phyloP scores from a whole-genome alignment of 2,113 vertebrate genomes.

The Gallinago paraguaiae region DNA sequence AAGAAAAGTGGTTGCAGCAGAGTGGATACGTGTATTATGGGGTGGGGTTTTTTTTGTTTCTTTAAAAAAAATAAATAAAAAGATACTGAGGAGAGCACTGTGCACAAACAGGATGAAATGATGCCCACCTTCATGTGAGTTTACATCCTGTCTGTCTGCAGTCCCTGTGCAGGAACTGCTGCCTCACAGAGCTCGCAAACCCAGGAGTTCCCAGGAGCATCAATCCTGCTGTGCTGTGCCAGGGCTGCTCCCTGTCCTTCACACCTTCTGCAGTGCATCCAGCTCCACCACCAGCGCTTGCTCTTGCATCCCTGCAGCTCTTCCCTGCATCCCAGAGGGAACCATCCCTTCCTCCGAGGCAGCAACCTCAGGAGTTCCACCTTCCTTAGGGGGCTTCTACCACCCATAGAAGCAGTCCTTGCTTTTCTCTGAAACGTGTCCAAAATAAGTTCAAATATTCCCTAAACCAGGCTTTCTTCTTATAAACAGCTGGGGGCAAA shows the following conservation, averaged over 20 bases:
- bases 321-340: accelerated
- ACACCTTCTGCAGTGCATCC: background rate
- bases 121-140: background rate
- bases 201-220: background rate
- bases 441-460: background rate
- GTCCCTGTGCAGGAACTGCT: background rate
- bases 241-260: background rate
- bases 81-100: background rate
- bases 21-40: background rate
- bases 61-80: background rate
- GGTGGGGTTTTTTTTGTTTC: background rate
- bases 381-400: background rate
- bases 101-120: background rate
- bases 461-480: constrained; percentile 21
- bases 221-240: accelerated
- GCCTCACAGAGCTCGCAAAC: background rate
- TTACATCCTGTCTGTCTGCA: background rate
- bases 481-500: constrained; percentile 28
- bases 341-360: background rate
- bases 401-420: background rate
- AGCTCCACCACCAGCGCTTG: background rate
- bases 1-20: background rate
- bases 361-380: background rate
- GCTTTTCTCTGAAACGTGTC: background rate
- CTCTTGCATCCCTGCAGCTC: background rate